Evolutionary conservation across 1,140 invertebrate species (phyloP).

Genomic region (Nymphalis io): DNA sequence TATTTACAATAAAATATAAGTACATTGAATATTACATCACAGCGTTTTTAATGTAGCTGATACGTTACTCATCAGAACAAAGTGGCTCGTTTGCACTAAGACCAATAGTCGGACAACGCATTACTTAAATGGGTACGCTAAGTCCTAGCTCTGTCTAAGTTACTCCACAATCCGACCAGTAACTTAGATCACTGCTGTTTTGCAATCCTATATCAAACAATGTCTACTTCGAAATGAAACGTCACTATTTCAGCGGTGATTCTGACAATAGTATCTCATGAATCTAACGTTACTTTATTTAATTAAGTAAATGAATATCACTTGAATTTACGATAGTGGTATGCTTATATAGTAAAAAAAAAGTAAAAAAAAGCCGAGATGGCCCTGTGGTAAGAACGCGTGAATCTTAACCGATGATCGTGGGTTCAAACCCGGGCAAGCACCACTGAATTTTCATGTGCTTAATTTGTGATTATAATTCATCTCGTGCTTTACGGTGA

Average conservation of each 20-base stretch:
- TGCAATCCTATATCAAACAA: conserved; percentile 66
- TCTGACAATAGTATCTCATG: conserved; percentile 1
- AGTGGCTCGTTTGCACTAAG: conserved; percentile 74
- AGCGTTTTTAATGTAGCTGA: conserved; percentile 58
- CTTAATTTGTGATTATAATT: too few species aligned
- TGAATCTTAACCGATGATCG: too few species aligned
- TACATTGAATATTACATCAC: not conserved
- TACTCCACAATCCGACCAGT: conserved; percentile 62
- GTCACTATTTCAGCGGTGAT: conserved; percentile 43
- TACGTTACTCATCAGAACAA: conserved; percentile 69
- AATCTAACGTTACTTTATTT: not conserved
- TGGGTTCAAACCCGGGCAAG: too few species aligned
- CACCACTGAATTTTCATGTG: too few species aligned
- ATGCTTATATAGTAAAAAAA: too few species aligned
- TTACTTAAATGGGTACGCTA: conserved; percentile 76
- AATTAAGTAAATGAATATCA: not conserved
- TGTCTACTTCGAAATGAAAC: conserved; percentile 58
- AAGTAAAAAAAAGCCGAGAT: too few species aligned
- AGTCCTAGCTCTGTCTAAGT: conserved; percentile 68
- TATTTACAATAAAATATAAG: too few species aligned
- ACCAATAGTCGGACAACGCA: conserved; percentile 76
- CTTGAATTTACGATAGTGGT: not conserved
- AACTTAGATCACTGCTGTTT: conserved; percentile 69
- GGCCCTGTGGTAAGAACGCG: too few species aligned
- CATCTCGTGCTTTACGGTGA: too few species aligned